Conservation (phyloP, 2,113 vertebrate genomes). For the Rhadina sibilatrix region DNA sequence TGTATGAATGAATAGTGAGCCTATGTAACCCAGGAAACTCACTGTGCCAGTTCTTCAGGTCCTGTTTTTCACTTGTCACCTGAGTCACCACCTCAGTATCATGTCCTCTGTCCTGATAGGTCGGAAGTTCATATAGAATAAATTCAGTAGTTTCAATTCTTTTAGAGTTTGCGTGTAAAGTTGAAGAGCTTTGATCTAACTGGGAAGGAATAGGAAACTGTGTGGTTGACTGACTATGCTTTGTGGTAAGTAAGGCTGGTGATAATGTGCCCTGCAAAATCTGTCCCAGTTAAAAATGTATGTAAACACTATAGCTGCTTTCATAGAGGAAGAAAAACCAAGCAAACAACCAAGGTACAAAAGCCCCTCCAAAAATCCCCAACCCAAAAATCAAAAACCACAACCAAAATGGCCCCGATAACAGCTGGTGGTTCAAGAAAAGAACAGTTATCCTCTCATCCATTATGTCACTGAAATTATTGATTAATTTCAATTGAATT, state of each 20-base stretch:
- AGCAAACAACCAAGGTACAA: neutral
- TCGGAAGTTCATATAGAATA: neutral
- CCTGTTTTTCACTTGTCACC: neutral
- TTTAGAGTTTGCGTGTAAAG: neutral
- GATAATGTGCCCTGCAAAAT: neutral
- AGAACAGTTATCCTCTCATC: neutral
- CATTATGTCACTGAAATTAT: neutral
- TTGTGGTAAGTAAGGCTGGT: neutral
- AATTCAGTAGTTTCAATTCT: neutral
- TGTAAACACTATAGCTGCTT: neutral
- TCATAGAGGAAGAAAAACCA: neutral
- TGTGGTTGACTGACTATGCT: neutral
- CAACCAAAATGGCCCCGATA: rapidly evolving
- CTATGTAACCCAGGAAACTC: neutral
- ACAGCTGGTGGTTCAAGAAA: neutral
- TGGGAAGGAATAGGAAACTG: neutral
- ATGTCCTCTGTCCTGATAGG: neutral
- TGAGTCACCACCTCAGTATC: neutral
- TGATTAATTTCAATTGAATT: neutral
- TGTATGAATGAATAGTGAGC: neutral
- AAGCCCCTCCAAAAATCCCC: neutral
- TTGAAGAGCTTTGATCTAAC: neutral
- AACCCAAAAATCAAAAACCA: neutral
- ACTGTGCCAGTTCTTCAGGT: neutral
- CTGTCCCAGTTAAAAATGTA: neutral